Conservation (phyloP, 1,140 invertebrate genomes). For the Pseudomyrmex cubaensis region DNA sequence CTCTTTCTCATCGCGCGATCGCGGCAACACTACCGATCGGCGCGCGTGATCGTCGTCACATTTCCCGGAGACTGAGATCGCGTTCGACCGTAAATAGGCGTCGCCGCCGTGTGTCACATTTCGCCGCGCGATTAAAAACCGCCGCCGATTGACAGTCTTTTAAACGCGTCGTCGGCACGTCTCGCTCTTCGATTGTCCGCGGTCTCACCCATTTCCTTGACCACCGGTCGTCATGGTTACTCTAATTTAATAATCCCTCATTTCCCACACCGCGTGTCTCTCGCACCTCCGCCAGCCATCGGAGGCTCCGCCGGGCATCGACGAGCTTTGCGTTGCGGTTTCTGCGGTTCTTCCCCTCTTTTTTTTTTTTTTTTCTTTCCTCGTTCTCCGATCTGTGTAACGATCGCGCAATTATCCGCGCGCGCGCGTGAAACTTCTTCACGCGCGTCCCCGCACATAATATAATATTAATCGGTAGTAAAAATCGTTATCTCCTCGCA, state of each 20-base stretch:
- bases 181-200: slow-evolving; percentile 68
- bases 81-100: neutral
- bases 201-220: slow-evolving; percentile 72
- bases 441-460: no score
- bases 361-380: no score
- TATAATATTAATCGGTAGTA: neutral
- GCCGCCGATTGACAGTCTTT: slow-evolving; percentile 25
- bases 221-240: slow-evolving; percentile 77
- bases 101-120: neutral
- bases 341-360: neutral
- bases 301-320: neutral
- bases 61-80: slow-evolving; percentile 17
- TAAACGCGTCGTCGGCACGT: slow-evolving; percentile 43
- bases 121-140: neutral
- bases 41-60: slow-evolving; percentile 6
- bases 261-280: slow-evolving; percentile 29
- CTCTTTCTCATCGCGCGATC: slow-evolving; percentile 1
- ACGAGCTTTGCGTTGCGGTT: neutral
- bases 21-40: neutral
- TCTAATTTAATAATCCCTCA: slow-evolving; percentile 79
- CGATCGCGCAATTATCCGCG: neutral
- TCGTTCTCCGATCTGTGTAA: no score
- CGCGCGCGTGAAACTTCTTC: no score
- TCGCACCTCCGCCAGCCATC: slow-evolving; percentile 1
- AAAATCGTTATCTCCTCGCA: neutral